Conservation (phyloP, 2,113 vertebrate genomes). For the Clupea harengus region DNA sequence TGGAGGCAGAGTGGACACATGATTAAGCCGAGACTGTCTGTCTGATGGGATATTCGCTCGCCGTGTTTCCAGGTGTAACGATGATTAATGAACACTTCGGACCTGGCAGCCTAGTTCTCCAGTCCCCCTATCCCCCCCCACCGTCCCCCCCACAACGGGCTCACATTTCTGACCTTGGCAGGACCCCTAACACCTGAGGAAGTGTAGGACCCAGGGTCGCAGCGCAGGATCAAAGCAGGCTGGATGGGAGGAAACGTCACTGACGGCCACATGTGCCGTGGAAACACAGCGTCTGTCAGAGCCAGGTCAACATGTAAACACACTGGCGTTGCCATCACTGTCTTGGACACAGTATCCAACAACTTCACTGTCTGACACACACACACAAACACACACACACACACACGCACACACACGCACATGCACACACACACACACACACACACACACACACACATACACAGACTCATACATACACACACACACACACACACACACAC, state of each 20-base stretch:
- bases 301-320: no score
- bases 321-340: no score
- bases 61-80: not conserved
- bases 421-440: no score
- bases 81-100: not conserved
- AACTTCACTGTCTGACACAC: not conserved
- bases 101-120: not conserved
- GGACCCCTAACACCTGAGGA: not conserved
- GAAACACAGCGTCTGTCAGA: no score
- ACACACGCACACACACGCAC: not conserved
- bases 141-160: not conserved
- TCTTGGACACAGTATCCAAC: not conserved
- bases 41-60: not conserved
- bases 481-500: no score
- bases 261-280: not conserved
- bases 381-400: not conserved
- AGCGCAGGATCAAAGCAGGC: not conserved
- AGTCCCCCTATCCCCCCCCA: not conserved
- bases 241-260: not conserved
- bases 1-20: not conserved
- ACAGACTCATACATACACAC: no score
- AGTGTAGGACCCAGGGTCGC: slow-evolving; percentile 52
- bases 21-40: not conserved
- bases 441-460: no score
- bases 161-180: not conserved